These are phyloP conservation scores for Trissolcus basalis DNA, from an alignment of 1,140 invertebrate genomes.

Conservation along the genomic window DNA sequence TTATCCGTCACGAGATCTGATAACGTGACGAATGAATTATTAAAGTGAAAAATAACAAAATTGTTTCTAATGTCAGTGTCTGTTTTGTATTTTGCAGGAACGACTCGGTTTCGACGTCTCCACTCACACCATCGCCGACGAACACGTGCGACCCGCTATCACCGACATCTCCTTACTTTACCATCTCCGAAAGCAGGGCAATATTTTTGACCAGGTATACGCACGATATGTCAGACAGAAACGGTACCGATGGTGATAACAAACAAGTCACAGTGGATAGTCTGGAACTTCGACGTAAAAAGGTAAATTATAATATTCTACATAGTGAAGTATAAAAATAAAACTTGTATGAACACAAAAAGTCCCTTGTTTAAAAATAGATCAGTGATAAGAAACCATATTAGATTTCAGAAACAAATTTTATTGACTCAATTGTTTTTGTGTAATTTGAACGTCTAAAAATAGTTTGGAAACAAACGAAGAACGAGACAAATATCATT, in stretches of 20 bases:
- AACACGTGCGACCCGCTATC: constrained; percentile 74
- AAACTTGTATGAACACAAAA: too few species aligned
- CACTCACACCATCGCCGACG: constrained; percentile 63
- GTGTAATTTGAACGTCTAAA: too few species aligned
- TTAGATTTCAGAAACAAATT: too few species aligned
- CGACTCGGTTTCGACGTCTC: constrained; percentile 67
- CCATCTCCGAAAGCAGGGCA: constrained; percentile 83
- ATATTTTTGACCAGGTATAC: constrained; percentile 80
- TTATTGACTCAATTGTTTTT: too few species aligned
- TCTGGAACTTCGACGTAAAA: constrained; percentile 82
- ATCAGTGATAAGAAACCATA: too few species aligned
- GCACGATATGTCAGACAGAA: constrained; percentile 76
- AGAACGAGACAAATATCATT: too few species aligned
- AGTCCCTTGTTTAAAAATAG: too few species aligned
- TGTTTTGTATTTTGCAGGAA: constrained; percentile 62
- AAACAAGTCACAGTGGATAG: constrained; percentile 71
- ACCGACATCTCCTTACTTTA: constrained; percentile 81
- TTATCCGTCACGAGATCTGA: background rate
- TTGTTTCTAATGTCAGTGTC: background rate
- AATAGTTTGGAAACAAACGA: too few species aligned
- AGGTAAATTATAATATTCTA: constrained; percentile 72
- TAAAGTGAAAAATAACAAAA: too few species aligned
- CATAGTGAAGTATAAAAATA: too few species aligned
- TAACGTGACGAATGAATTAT: constrained; percentile 2
- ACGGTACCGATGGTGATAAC: constrained; percentile 47